Evolutionary conservation across 35 echinoderm and acorn worm species (phyloP).

Genomic region (Antedon bifida): DNA sequence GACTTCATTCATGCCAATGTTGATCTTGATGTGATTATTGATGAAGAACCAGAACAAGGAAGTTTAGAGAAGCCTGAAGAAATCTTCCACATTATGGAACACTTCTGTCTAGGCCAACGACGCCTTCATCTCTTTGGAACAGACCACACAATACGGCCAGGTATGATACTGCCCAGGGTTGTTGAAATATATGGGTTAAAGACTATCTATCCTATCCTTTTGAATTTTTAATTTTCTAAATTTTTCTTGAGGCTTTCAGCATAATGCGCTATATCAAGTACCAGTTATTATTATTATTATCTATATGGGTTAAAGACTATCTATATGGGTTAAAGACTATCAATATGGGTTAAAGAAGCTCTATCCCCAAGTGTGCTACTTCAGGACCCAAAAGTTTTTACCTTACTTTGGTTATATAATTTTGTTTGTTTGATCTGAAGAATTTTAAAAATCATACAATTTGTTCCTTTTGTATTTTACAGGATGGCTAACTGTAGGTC

Average conservation of each 20-base stretch:
- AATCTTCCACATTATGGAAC: constrained; percentile 93
- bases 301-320: neutral
- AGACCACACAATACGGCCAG: constrained; percentile 74
- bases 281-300: too few species aligned
- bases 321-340: neutral
- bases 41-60: constrained; percentile 67
- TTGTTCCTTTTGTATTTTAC: neutral
- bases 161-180: constrained; percentile 33
- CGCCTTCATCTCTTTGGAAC: constrained; percentile 74
- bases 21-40: constrained; percentile 90
- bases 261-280: too few species aligned
- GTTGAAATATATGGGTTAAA: neutral
- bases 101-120: constrained; percentile 81
- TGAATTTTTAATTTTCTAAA: too few species aligned
- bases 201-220: too few species aligned
- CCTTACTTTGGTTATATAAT: too few species aligned
- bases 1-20: constrained; percentile 98
- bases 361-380: too few species aligned
- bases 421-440: too few species aligned
- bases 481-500: constrained; percentile 88
- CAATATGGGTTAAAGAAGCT: too few species aligned
- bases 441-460: too few species aligned
- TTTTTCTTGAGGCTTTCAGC: too few species aligned
- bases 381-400: too few species aligned
- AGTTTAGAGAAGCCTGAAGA: constrained; percentile 83